A percentile compares a stretch with the other conserved stretches of the same genome.
Conservation (phyloP, 2,113 vertebrate species). For the Pygathrix nemaeus region DNA sequence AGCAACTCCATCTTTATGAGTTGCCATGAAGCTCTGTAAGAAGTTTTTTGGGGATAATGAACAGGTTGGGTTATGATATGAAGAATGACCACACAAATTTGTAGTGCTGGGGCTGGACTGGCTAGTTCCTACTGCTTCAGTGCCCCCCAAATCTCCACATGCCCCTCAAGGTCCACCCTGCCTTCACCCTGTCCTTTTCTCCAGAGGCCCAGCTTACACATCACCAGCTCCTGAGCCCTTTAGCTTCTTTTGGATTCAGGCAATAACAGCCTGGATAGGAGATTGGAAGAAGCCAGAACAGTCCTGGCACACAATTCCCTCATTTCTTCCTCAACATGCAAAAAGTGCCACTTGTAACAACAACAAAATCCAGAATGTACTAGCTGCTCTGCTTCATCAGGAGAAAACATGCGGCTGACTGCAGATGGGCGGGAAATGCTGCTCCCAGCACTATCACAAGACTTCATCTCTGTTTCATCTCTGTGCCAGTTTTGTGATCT, state of each 20-base stretch:
- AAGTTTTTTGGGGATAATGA: not conserved
- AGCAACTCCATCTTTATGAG: not conserved
- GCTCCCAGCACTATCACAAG: not conserved
- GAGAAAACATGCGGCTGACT: not conserved
- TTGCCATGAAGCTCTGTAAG: not conserved
- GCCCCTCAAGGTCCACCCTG: not conserved
- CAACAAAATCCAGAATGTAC: not conserved
- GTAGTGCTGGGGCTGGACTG: not conserved
- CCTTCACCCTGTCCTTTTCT: not conserved
- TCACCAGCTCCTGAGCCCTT: not conserved
- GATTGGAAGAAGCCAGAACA: not conserved
- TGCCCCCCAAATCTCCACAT: not conserved
- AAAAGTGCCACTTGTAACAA: not conserved
- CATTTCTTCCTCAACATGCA: not conserved
- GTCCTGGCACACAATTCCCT: not conserved
- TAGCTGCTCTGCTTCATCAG: not conserved
- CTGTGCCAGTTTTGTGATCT: not conserved
- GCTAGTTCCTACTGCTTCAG: not conserved
- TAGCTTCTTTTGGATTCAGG: not conserved
- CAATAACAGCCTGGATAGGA: not conserved
- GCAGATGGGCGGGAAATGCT: rapidly evolving
- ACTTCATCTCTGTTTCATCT: not conserved
- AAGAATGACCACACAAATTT: not conserved
- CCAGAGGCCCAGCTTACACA: not conserved
- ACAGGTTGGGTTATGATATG: not conserved